Evolutionary conservation across 2,797 vertebrate species (phyloP), one percentile per base, ranked within the genome.

Genomic region (Chelonia mydas): DNA sequence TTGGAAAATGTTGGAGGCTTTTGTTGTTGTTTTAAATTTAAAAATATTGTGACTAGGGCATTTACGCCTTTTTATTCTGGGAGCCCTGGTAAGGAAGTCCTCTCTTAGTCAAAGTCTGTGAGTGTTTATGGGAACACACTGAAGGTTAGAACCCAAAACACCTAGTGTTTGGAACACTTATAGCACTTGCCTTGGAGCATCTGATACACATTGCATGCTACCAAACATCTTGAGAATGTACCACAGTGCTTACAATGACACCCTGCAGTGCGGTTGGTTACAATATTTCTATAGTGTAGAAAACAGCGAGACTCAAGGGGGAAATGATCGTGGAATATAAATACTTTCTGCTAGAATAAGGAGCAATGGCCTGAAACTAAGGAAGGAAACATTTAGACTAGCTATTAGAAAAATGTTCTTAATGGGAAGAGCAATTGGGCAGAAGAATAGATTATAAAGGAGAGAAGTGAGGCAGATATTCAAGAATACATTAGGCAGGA

Each of bases 321-420:
- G 79, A 95, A 94, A 97, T 97, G 79, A 94, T 95, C 81, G 81
- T 76, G 91, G 90, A 97, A 95, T 90, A 97, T 85, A 97, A 95
- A 97, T 95, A 95, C 94, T 96, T 96, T 96, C 96, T 97, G 96
- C 92, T 89, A 96, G 96, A 97, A 96, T 95, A 97, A 96, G 97
- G 96, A 96, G 97, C 95, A 97, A 97, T 97, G 96, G 96, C 85
- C 96, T 96, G 96, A 97, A 97, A 97, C 97, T 96, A 96, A 97
- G 88, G 96, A 96, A 93, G 79, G 31, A 96, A 96, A 96, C 96
- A 96, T 97, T 95, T 94, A 95, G 88, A 84, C 81, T 96, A 95
- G 96, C 96, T 96, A 95, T 97, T 97, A 97, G 83, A 96, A 95
- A 97, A 97, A 96, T 92, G 79, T 86, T 92, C 85, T 95, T 96